These are phyloP conservation scores for Heterotis niloticus DNA, from an alignment of 2,113 vertebrate genomes.

Conservation along the genomic window DNA sequence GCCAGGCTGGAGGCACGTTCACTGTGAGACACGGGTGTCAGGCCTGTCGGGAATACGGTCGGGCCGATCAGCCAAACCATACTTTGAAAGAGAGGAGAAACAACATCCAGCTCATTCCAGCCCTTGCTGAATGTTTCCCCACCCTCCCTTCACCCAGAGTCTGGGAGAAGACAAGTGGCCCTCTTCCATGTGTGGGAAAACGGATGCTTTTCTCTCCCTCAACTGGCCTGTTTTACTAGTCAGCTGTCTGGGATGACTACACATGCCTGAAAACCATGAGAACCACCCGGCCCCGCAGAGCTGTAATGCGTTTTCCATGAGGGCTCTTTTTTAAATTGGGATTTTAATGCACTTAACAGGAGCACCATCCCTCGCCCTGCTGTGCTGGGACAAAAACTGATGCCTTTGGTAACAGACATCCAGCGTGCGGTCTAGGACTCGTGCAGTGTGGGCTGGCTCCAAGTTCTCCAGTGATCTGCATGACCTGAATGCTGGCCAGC, in stretches of 20 bases:
- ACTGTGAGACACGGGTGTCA: background rate
- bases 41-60: background rate
- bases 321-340: background rate
- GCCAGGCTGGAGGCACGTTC: background rate
- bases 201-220: background rate
- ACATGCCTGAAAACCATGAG: background rate
- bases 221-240: background rate
- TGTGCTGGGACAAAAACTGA: constrained; percentile 31
- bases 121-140: too few species aligned
- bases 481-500: too few species aligned
- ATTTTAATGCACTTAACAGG: constrained; percentile 8
- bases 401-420: background rate
- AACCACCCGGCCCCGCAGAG: background rate
- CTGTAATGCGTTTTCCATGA: constrained; percentile 1
- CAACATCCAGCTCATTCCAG: background rate
- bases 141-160: background rate
- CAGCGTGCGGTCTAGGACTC: constrained; percentile 33
- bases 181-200: constrained; percentile 18
- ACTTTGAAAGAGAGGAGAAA: background rate
- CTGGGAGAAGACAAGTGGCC: background rate
- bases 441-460: constrained; percentile 27
- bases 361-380: constrained; percentile 16
- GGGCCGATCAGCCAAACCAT: background rate
- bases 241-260: constrained; percentile 10
- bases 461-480: background rate